These are phyloP conservation scores for Gonioctena quinquepunctata DNA, from an alignment of 1,140 invertebrate genomes.

Conservation along the genomic window DNA sequence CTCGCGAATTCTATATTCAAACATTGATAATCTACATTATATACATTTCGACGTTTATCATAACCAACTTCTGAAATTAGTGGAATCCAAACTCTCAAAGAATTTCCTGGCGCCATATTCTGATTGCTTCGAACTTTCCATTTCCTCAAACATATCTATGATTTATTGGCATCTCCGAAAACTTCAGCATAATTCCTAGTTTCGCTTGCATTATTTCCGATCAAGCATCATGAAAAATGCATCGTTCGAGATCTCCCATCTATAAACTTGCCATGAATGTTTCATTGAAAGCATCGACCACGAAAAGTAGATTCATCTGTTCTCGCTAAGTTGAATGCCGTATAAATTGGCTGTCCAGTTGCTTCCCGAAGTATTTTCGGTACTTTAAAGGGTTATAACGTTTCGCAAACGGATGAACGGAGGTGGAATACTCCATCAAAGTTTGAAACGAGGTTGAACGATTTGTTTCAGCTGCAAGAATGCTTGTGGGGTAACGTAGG, in stretches of 20 bases:
- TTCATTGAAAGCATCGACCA: not conserved
- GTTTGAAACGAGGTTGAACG: not conserved
- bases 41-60: too few species aligned
- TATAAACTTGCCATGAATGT: not conserved
- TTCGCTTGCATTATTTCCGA: not conserved
- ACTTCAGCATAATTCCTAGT: not conserved
- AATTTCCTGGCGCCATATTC: too few species aligned
- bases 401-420: not conserved
- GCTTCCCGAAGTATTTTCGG: not conserved
- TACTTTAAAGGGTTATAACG: not conserved
- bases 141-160: slow-evolving; percentile 7
- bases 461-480: not conserved
- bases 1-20: too few species aligned
- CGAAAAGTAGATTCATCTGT: not conserved
- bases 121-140: too few species aligned
- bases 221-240: not conserved
- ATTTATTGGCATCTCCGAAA: not conserved
- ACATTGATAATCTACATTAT: too few species aligned
- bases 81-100: too few species aligned
- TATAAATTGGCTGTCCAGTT: not conserved
- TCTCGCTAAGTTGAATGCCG: not conserved
- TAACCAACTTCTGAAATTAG: too few species aligned
- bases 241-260: not conserved
- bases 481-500: too few species aligned
- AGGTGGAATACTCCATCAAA: not conserved